Conservation (phyloP, 1,140 invertebrate genomes). For the Papilio helenus region DNA sequence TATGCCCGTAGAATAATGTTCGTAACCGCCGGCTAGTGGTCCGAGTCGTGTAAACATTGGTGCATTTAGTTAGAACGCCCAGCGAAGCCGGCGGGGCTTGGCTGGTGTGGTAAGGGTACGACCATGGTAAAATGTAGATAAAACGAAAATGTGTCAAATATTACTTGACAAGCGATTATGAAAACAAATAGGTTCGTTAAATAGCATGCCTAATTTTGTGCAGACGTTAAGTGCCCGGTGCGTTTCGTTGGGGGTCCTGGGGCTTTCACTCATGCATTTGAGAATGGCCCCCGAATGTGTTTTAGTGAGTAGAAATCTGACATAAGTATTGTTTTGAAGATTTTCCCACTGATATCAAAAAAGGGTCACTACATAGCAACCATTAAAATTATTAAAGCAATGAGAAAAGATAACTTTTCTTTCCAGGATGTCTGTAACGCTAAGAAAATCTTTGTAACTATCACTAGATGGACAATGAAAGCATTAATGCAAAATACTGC, state of each 20-base stretch:
- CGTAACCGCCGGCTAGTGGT: slow-evolving; percentile 53
- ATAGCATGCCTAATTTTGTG: too few species aligned
- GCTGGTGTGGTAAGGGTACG: slow-evolving; percentile 41
- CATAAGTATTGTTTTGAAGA: too few species aligned
- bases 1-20: slow-evolving; percentile 55
- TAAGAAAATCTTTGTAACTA: background rate
- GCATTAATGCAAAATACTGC: slow-evolving; percentile 21
- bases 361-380: background rate
- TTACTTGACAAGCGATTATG: background rate
- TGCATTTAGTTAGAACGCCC: slow-evolving; percentile 50
- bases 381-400: background rate
- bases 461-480: slow-evolving; percentile 13
- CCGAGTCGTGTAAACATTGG: slow-evolving; percentile 61
- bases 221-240: too few species aligned
- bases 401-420: background rate
- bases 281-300: too few species aligned
- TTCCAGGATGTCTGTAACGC: background rate
- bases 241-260: too few species aligned
- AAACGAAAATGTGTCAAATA: background rate
- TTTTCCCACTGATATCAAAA: too few species aligned
- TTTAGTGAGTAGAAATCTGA: too few species aligned
- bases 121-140: slow-evolving; percentile 8
- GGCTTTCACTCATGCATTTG: too few species aligned
- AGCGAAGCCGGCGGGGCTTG: slow-evolving; percentile 42
- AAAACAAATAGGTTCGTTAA: too few species aligned